Evolutionary conservation across 2,797 vertebrate species (phyloP).

Genomic region (Carduelis carduelis): DNA sequence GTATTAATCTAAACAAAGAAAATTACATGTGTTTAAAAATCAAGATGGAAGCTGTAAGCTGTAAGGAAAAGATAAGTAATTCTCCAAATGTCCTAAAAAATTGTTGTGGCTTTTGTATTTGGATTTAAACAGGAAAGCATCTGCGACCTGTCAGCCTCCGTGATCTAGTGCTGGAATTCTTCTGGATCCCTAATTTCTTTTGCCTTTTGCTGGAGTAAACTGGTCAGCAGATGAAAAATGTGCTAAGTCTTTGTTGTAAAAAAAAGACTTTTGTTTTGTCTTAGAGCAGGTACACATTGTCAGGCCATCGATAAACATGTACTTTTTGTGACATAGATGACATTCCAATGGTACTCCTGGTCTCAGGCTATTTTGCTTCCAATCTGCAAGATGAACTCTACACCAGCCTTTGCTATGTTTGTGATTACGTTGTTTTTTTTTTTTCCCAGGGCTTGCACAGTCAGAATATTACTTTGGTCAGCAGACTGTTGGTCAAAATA

Average conservation of each 20-base stretch:
- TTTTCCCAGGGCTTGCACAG: neutral
- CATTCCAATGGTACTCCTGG: neutral
- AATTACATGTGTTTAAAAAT: neutral
- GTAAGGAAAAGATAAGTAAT: neutral
- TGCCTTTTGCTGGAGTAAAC: neutral
- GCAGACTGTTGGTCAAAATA: neutral
- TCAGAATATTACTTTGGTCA: neutral
- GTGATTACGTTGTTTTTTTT: neutral
- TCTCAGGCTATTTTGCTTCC: neutral
- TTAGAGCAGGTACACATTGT: neutral
- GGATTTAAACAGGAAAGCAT: neutral
- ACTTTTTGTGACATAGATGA: neutral
- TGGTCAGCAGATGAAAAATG: neutral
- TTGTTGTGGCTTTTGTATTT: neutral
- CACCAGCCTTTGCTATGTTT: neutral
- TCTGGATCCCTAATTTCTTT: neutral
- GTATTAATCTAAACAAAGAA: neutral
- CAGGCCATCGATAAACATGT: neutral
- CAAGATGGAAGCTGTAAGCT: neutral
- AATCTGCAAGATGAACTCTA: neutral
- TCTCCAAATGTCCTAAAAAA: neutral
- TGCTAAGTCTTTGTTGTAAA: neutral
- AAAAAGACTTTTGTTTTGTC: neutral
- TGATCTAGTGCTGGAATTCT: neutral
- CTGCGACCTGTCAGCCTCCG: neutral